Percentiles rank a stretch among this genome's conserved stretches.
Evolutionary conservation across 2,113 vertebrate species (phyloP).

Genomic region (Mus pahari): DNA sequence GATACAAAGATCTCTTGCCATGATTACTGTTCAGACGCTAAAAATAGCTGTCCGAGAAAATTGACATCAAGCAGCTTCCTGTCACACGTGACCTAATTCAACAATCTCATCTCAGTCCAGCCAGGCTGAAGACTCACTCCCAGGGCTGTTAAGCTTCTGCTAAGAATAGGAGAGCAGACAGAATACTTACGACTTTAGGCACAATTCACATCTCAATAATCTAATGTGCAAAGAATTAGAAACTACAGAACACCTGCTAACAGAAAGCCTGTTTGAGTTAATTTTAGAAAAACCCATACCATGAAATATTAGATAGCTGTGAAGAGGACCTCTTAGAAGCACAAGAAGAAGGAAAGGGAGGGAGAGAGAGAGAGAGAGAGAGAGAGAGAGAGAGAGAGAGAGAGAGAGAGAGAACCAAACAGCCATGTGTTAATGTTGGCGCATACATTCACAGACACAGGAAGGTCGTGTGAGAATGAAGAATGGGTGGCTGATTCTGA

Average conservation of each 20-base stretch:
- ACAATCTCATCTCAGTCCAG: conserved; percentile 57
- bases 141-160: not conserved
- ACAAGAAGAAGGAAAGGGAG: not conserved
- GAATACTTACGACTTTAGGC: not conserved
- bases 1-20: conserved; percentile 70
- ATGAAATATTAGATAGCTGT: conserved; percentile 26
- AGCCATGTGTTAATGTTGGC: not conserved
- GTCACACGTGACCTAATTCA: conserved; percentile 60
- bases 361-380: not conserved
- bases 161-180: conserved; percentile 17
- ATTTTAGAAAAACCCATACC: conserved; percentile 35
- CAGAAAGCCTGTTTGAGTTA: not conserved
- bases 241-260: not conserved
- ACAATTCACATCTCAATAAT: not conserved
- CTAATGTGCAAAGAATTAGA: not conserved
- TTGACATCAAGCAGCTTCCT: conserved; percentile 66
- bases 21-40: conserved; percentile 69
- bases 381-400: not conserved
- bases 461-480: not conserved
- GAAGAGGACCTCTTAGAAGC: not conserved
- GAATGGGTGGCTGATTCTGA: not conserved
- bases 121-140: not conserved
- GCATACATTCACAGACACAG: not conserved
- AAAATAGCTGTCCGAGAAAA: conserved; percentile 76
- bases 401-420: too few species aligned